Base-by-base conservation (phyloP, 2,797 vertebrate species). In the Danionella dracula region DNA sequence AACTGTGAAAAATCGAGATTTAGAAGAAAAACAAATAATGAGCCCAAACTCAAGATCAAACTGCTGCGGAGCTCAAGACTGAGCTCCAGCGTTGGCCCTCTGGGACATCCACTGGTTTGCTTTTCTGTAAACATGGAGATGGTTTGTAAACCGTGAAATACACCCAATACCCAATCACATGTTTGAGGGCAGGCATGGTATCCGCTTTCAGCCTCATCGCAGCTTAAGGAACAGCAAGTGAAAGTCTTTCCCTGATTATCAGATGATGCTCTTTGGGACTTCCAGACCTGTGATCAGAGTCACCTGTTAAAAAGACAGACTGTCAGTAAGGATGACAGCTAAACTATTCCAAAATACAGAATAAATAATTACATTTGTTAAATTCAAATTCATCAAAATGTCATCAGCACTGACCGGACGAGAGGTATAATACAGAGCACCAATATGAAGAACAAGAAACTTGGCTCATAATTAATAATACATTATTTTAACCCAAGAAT, bases 201-300 rank as follows among this genome's bases (percentile, higher is more conserved):
- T n/a, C n/a, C n/a, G n/a, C n/a, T n/a, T n/a, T n/a, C n/a, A n/a
- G n/a, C n/a, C n/a, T n/a, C n/a, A n/a, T n/a, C n/a, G n/a, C n/a
- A n/a, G n/a, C n/a, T n/a, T n/a, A n/a, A n/a, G n/a, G n/a, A n/a
- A n/a, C n/a, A n/a, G n/a, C n/a, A n/a, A n/a, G n/a, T n/a, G n/a
- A n/a, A n/a, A n/a, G n/a, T n/a, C n/a, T n/a, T n/a, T 27, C 23
- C 23, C 23, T n/a, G n/a, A 44, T 58, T 38, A 16, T 84, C 82
- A 88, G 73, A 87, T 86, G 69, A 79, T 78, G 74, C 78, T 91
- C 72, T 92, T 92, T 70, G 96, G 94, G 76, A 98, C 86, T 77
- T 96, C 94, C 84, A 99, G 78, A 74, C 96, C 96, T 0, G 94
- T 96, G 67, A 92, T 85, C 79, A 99, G 80, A 37, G 95, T 99